These are phyloP conservation scores for Ataeniobius toweri DNA, from an alignment of 2,797 vertebrate species.

Conservation along the genomic window DNA sequence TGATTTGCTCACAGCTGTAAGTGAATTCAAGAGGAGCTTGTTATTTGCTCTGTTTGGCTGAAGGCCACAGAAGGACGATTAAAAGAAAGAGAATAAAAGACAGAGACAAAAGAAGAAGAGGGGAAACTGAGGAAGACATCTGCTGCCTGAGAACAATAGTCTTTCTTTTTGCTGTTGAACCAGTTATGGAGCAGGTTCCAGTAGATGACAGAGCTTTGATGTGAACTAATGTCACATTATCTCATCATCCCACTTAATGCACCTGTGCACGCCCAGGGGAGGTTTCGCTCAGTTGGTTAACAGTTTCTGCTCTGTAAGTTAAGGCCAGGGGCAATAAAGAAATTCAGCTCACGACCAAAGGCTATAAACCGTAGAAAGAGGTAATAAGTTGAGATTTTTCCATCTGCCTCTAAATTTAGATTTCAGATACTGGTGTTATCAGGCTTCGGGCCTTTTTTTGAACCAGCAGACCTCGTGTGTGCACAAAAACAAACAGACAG, in stretches of 20 bases:
- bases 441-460: background rate
- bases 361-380: slow-evolving; percentile 3
- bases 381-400: background rate
- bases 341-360: slow-evolving; percentile 5
- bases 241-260: slow-evolving; percentile 46
- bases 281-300: slow-evolving; percentile 24
- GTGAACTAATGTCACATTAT: slow-evolving; percentile 35
- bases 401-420: background rate
- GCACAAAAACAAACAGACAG: background rate
- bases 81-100: slow-evolving; percentile 20
- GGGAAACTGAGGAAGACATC: slow-evolving; percentile 13
- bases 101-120: slow-evolving; percentile 1
- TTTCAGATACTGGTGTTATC: background rate
- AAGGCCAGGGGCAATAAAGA: slow-evolving; percentile 34
- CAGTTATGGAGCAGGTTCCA: slow-evolving; percentile 44
- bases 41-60: slow-evolving; percentile 38
- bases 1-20: slow-evolving; percentile 12
- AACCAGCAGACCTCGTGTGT: background rate
- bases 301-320: slow-evolving; percentile 16
- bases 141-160: slow-evolving; percentile 33
- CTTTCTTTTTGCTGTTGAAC: slow-evolving; percentile 42
- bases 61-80: slow-evolving; percentile 27
- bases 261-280: slow-evolving; percentile 5
- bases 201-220: slow-evolving; percentile 27
- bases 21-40: slow-evolving; percentile 19